A percentile compares a stretch with the other conserved stretches of the same genome.
phyloP scores from a whole-genome alignment of 2,888 invertebrate genomes.

The Nysson spinosus region DNA sequence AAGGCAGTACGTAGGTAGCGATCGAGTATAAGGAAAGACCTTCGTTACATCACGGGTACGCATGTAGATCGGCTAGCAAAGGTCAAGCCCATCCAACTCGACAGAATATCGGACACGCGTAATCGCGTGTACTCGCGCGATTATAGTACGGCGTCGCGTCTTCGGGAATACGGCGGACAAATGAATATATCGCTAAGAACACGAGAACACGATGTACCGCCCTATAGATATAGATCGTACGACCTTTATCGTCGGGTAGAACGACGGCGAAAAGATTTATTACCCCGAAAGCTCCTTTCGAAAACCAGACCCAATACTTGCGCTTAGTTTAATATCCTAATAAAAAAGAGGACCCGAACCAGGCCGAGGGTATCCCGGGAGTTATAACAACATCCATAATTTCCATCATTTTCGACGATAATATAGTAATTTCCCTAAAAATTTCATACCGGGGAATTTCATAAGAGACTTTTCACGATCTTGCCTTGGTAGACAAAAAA shows the following conservation, averaged over 20 bases:
- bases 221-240: constrained; percentile 40
- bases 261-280: constrained; percentile 32
- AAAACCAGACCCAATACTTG: constrained; percentile 23
- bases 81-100: constrained; percentile 25
- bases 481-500: too few relatives aligned
- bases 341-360: too few relatives aligned
- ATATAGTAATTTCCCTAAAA: too few relatives aligned
- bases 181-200: constrained; percentile 39
- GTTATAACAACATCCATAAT: too few relatives aligned
- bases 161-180: constrained; percentile 32
- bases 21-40: background rate
- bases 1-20: too few relatives aligned
- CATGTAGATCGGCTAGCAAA: constrained; percentile 2
- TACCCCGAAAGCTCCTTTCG: constrained; percentile 11
- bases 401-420: too few relatives aligned
- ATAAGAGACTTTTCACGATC: too few relatives aligned
- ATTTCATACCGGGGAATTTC: too few relatives aligned
- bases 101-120: constrained; percentile 42
- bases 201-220: constrained; percentile 24
- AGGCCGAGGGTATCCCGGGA: too few relatives aligned
- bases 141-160: constrained; percentile 48
- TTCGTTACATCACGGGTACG: constrained; percentile 5
- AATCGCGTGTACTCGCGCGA: constrained; percentile 51
- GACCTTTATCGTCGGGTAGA: constrained; percentile 25
- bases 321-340: constrained; percentile 16